These are phyloP conservation scores for Drosophila grimshawi DNA, from an alignment of 1,140 invertebrate genomes.

Conservation along the genomic window DNA sequence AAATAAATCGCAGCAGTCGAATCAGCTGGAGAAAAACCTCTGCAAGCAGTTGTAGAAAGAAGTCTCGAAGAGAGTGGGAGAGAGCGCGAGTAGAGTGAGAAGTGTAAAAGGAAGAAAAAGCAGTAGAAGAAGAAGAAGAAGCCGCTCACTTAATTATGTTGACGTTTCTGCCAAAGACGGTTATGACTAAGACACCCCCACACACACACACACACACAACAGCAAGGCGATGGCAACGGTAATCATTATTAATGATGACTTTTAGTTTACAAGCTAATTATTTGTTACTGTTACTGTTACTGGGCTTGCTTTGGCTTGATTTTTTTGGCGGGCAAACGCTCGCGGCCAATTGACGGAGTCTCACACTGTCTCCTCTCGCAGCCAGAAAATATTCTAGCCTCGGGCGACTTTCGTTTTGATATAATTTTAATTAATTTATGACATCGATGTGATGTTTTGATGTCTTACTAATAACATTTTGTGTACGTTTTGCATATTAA, in stretches of 20 bases:
- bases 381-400: conserved; percentile 1
- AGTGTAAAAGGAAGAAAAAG: conserved; percentile 1
- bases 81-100: neutral
- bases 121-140: conserved; percentile 37
- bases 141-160: conserved; percentile 79
- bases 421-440: conserved; percentile 80
- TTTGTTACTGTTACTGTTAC: conserved; percentile 74
- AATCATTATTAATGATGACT: conserved; percentile 83
- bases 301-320: neutral
- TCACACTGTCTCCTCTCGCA: neutral
- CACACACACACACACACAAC: conserved; percentile 9
- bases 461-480: conserved; percentile 53
- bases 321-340: conserved; percentile 27
- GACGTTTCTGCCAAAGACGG: conserved; percentile 69
- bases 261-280: conserved; percentile 84
- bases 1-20: conserved; percentile 74
- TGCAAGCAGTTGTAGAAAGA: conserved; percentile 32
- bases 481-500: conserved; percentile 64
- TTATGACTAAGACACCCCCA: conserved; percentile 33
- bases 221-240: conserved; percentile 40
- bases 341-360: conserved; percentile 32
- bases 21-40: conserved; percentile 36
- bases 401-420: conserved; percentile 66
- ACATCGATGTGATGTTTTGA: conserved; percentile 61
- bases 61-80: conserved; percentile 29